Evolutionary conservation across 2,113 vertebrate species (phyloP).

Genomic region (Gopherus flavomarginatus): DNA sequence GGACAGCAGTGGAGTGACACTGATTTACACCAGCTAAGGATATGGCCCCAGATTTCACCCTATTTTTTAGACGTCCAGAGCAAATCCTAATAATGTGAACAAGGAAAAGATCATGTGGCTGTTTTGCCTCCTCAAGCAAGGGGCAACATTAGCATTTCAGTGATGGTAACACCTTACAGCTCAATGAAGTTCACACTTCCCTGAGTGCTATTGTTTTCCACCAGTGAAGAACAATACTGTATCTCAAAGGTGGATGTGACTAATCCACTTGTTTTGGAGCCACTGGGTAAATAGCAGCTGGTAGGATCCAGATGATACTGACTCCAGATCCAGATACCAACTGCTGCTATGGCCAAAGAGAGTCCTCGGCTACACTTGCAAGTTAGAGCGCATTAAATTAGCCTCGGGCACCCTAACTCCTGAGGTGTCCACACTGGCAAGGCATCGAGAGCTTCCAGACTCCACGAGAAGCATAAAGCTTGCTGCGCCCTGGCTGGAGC

Average conservation of each 20-base stretch:
- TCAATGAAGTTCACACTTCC: neutral
- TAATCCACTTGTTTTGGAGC: neutral
- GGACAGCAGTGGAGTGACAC: neutral
- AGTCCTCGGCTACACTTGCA: too few relatives aligned
- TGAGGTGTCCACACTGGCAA: too few relatives aligned
- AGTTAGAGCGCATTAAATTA: too few relatives aligned
- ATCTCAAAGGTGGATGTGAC: neutral
- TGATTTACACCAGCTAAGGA: neutral
- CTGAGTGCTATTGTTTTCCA: neutral
- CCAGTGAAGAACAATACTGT: neutral
- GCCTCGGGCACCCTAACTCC: too few relatives aligned
- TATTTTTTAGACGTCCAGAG: neutral
- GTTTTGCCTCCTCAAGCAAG: neutral
- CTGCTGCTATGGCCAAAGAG: too few relatives aligned
- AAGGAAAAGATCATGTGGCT: neutral
- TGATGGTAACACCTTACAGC: neutral
- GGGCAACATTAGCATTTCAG: neutral
- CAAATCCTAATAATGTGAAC: neutral
- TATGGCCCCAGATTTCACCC: neutral
- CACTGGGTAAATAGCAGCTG: neutral
- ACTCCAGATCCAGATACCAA: neutral
- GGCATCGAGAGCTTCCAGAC: too few relatives aligned
- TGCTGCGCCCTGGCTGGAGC: too few relatives aligned
- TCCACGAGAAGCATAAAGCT: too few relatives aligned
- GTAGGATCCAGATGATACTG: neutral